A percentile compares a stretch with the other conserved stretches of the same genome.
Evolutionary conservation across 1,140 invertebrate genomes (phyloP).

Genomic region (Neotoxoptera formosana): DNA sequence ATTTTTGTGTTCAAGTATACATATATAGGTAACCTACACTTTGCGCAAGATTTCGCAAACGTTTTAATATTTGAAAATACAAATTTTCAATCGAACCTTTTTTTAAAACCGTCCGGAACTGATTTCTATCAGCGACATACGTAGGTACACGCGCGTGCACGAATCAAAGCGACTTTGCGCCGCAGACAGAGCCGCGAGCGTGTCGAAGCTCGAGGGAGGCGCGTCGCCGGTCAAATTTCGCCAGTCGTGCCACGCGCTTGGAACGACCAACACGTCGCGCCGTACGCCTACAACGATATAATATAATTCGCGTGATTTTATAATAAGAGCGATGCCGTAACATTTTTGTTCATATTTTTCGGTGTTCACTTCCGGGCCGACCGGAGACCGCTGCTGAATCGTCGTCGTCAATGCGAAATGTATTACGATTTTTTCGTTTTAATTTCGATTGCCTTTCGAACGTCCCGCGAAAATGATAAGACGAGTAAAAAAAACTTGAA

Average conservation of each 20-base stretch:
- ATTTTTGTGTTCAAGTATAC: background rate
- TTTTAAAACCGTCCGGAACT: background rate
- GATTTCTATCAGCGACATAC: background rate
- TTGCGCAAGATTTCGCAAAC: background rate
- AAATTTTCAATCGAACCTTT: background rate
- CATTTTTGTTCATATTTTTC: too few species aligned
- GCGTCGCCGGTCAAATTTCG: background rate
- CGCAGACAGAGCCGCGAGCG: background rate
- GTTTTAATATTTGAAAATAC: background rate
- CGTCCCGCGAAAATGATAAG: background rate
- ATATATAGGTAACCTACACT: too few species aligned
- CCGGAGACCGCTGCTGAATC: background rate
- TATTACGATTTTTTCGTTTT: background rate
- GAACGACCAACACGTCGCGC: constrained; percentile 26
- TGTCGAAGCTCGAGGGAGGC: constrained; percentile 14
- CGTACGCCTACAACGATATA: background rate
- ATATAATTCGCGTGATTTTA: constrained; percentile 13
- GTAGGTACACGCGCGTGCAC: too few species aligned
- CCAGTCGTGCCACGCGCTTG: constrained; percentile 52
- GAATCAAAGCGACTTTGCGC: background rate
- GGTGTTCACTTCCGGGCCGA: background rate
- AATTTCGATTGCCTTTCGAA: background rate
- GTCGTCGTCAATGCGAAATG: background rate
- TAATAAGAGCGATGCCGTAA: background rate
- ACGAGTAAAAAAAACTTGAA: background rate